Conservation (phyloP, 2,113 vertebrate genomes). For the Rhodinocichla rosea region DNA sequence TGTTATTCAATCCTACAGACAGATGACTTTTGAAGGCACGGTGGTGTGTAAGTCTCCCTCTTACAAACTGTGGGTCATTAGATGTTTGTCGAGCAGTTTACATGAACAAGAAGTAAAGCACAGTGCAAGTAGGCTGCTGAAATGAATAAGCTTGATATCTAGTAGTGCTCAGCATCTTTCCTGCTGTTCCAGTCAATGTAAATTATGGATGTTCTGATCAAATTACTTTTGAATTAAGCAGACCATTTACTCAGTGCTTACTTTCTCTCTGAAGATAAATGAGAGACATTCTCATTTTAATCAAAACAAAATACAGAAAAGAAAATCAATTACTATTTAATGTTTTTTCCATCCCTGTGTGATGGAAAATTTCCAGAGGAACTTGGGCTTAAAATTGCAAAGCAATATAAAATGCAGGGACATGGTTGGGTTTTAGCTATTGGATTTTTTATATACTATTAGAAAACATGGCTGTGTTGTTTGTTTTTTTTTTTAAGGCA, state of each 20-base stretch:
- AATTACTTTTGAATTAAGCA: slow-evolving; percentile 51
- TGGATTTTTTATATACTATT: not conserved
- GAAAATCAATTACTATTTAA: slow-evolving; percentile 50
- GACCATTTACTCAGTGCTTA: slow-evolving; percentile 32
- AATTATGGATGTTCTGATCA: slow-evolving; percentile 41
- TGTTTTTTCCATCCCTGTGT: not conserved
- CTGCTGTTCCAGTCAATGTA: slow-evolving; percentile 14
- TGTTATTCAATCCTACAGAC: not conserved
- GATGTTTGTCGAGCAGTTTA: not conserved
- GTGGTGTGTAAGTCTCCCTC: not conserved
- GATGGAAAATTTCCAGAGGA: slow-evolving; percentile 20
- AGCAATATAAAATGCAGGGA: not conserved
- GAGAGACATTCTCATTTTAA: slow-evolving; percentile 39
- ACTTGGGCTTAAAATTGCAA: not conserved
- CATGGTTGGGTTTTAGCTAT: not conserved
- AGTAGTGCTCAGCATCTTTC: not conserved
- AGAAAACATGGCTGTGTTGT: not conserved
- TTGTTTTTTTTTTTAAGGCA: not conserved
- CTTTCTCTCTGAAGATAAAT: slow-evolving; percentile 25
- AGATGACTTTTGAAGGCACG: not conserved
- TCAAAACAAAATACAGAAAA: slow-evolving; percentile 37
- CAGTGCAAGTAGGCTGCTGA: not conserved
- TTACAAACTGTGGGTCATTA: not conserved
- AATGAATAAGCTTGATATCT: not conserved
- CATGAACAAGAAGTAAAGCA: not conserved